These are phyloP conservation scores for Agrochola lychnidis DNA, from an alignment of 2,888 invertebrate species.

Conservation along the genomic window DNA sequence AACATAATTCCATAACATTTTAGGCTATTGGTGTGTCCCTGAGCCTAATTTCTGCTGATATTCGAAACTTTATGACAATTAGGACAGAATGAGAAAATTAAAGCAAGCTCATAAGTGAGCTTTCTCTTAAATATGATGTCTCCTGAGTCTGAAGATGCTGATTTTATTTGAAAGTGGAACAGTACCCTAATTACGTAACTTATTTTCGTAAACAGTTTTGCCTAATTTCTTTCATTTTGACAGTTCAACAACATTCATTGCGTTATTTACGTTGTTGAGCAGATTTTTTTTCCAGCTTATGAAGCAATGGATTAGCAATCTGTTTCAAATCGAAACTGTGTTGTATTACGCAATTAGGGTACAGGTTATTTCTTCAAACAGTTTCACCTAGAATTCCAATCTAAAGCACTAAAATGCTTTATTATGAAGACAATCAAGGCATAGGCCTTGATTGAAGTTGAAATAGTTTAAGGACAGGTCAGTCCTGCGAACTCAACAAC, in stretches of 20 bases:
- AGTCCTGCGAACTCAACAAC: constrained; percentile 22
- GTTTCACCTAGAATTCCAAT: not conserved
- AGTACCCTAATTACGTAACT: no score
- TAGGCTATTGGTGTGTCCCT: not conserved
- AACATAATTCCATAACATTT: not conserved
- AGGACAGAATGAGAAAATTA: not conserved
- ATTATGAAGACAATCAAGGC: constrained; percentile 3
- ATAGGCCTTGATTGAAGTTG: no score
- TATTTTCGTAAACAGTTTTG: no score
- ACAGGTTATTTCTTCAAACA: not conserved
- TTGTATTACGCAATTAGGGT: no score
- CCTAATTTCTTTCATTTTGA: no score
- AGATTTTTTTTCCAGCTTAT: no score
- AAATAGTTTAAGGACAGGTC: constrained; percentile 21
- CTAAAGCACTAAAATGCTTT: not conserved
- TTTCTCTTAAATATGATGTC: not conserved
- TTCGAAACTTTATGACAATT: not conserved
- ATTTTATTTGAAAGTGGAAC: not conserved
- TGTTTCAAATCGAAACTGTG: no score
- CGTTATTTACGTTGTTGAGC: no score
- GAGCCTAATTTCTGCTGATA: not conserved
- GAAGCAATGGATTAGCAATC: no score
- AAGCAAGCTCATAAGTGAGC: not conserved
- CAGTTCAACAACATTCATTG: no score
- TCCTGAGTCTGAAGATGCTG: not conserved